Conservation (phyloP, 1,140 invertebrate genomes). For the Apocrypta bakeri region DNA sequence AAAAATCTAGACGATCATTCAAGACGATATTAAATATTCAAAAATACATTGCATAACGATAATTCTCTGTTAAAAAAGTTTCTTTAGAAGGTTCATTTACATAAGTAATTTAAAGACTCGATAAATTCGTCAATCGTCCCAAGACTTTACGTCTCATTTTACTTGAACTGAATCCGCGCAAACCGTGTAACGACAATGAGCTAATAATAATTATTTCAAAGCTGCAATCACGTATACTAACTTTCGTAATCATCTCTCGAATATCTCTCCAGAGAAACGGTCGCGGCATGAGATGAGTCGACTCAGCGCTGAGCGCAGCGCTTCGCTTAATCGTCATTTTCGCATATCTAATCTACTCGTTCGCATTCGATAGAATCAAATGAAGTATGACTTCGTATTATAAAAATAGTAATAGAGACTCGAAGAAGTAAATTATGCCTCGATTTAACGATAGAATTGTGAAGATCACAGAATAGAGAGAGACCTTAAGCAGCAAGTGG, state of each 20-base stretch:
- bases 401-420: not conserved
- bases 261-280: not conserved
- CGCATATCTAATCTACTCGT: not conserved
- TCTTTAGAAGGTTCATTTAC: too few relatives aligned
- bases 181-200: not conserved
- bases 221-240: constrained; percentile 6
- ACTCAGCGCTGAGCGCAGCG: not conserved
- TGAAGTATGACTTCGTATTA: not conserved
- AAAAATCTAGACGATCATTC: too few relatives aligned
- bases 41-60: too few relatives aligned
- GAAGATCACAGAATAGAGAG: too few relatives aligned
- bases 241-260: constrained; percentile 11
- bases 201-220: constrained; percentile 7
- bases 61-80: too few relatives aligned
- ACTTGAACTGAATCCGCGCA: not conserved
- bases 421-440: too few relatives aligned
- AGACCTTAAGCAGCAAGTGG: too few relatives aligned
- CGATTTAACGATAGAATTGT: too few relatives aligned
- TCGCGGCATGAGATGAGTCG: not conserved
- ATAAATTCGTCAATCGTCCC: not conserved
- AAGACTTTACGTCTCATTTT: too few relatives aligned
- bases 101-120: not conserved
- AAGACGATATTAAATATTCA: too few relatives aligned
- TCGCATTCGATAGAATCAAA: not conserved
- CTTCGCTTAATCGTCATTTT: not conserved